Evolutionary conservation across 2,797 vertebrate genomes (phyloP).

Genomic region (Heterohyrax brucei): DNA sequence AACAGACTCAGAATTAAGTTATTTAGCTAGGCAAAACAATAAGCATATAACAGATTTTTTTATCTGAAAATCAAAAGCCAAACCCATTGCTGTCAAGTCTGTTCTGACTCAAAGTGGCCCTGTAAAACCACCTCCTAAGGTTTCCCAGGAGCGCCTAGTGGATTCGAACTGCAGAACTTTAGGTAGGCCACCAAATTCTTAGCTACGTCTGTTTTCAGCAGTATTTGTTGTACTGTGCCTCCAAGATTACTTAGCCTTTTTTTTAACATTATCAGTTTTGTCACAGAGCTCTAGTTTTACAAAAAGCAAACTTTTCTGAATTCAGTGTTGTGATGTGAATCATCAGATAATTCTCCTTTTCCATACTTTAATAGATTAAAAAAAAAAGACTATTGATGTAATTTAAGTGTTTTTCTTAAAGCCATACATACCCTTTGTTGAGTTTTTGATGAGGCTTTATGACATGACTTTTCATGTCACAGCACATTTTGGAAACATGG

Average conservation of each 20-base stretch:
- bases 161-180: too few species aligned
- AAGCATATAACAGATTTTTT: background rate
- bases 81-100: too few species aligned
- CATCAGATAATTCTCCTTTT: constrained; percentile 40
- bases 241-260: background rate
- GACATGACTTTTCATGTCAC: constrained; percentile 24
- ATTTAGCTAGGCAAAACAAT: background rate
- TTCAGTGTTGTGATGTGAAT: background rate
- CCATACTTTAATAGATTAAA: constrained; percentile 25
- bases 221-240: background rate
- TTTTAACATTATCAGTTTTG: background rate
- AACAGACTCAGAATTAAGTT: background rate
- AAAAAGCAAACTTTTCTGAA: constrained; percentile 42
- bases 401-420: constrained; percentile 39
- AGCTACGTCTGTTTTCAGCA: background rate
- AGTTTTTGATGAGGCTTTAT: constrained; percentile 20
- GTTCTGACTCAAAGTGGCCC: too few species aligned
- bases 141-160: too few species aligned
- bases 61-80: background rate
- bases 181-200: too few species aligned
- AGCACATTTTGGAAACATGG: constrained; percentile 21
- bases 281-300: constrained; percentile 33
- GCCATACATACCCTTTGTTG: constrained; percentile 26
- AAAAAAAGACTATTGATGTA: background rate
- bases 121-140: too few species aligned